Base-by-base conservation (phyloP, 2,797 vertebrate species). In the Lutjanus argentimaculatus region DNA sequence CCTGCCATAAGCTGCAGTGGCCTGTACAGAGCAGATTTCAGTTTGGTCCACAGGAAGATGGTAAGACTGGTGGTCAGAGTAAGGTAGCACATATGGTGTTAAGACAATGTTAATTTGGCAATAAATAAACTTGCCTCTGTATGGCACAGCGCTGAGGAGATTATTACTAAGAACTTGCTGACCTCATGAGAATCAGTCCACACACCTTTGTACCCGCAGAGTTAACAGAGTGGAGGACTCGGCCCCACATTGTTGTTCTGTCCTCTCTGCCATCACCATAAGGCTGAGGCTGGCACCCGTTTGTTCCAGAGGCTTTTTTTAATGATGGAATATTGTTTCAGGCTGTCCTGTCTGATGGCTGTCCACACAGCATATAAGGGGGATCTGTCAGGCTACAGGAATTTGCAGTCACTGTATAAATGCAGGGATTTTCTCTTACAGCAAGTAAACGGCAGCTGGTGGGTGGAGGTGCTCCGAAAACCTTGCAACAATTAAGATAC, bases 81-180 rank as follows among this genome's bases (percentile, higher is more conserved):
- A 58, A 74, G 22, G 61, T 46, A 69, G 56, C 36, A 64, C 14
- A 9, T 52, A 43, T 62, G 51, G 45, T 30, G 9, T 67, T 48
- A 61, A 46, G 45, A 75, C 61, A 36, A 14, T 85, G 66, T 45
- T 51, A 43, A 56, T 77, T 83, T 77, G 51, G 73, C 76, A 80
- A 55, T 16, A 55, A 48, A 77, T 51, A 36, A 43, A 30, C 46
- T 12, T 17, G 3, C 8, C 9, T 52, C 51, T 62, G 12, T 65
- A 49, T 30, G 22, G 49, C 69, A 68, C 57, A 73, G 51, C 14
- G 8, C 62, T 59, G 40, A 59, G 19, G 51, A 17, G 49, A 56
- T 45, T 40, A 61, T 68, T 49, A 74, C 42, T 55, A 64, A 61
- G 78, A 69, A 61, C n/a, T 30, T 21, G 16, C 30, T 52, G 53